Conservation (phyloP, 2,888 invertebrate genomes). For the Luperina nickerlii region DNA sequence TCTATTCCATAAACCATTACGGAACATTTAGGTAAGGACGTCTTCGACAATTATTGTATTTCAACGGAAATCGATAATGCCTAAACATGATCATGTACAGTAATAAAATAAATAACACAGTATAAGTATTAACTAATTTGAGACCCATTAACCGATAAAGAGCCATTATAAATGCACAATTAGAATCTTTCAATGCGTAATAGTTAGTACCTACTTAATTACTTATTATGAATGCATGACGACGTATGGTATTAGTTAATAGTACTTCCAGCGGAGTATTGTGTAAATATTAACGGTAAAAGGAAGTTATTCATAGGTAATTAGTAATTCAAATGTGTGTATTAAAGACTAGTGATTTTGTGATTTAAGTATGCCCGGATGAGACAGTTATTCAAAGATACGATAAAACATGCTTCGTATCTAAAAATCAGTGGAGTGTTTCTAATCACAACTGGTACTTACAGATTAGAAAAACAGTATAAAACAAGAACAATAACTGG, state of each 20-base stretch:
- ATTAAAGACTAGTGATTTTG: slow-evolving; percentile 28
- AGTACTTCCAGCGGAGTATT: slow-evolving; percentile 37
- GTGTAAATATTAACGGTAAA: slow-evolving; percentile 54
- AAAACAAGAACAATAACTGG: background rate
- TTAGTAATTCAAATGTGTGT: slow-evolving; percentile 35
- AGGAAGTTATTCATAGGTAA: slow-evolving; percentile 43
- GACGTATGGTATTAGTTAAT: slow-evolving; percentile 41
- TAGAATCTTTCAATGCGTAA: slow-evolving; percentile 53
- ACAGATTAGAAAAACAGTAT: slow-evolving; percentile 6
- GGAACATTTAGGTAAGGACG: background rate
- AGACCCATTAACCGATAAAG: slow-evolving; percentile 47
- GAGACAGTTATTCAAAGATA: slow-evolving; percentile 22
- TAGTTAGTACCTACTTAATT: slow-evolving; percentile 31
- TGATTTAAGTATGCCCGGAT: slow-evolving; percentile 16
- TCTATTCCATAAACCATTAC: background rate
- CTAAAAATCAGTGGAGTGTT: slow-evolving; percentile 10
- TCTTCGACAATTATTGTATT: background rate
- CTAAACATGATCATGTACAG: background rate
- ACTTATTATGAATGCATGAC: slow-evolving; percentile 55
- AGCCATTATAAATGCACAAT: slow-evolving; percentile 57
- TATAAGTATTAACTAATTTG: slow-evolving; percentile 50
- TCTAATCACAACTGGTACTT: slow-evolving; percentile 1
- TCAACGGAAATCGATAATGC: slow-evolving; percentile 10
- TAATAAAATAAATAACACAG: slow-evolving; percentile 47
- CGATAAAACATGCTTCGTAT: slow-evolving; percentile 5